A percentile compares a stretch with the other conserved stretches of the same genome.
phyloP scores from a whole-genome alignment of 2,113 vertebrate genomes.

The Chascanopsetta lugubris region DNA sequence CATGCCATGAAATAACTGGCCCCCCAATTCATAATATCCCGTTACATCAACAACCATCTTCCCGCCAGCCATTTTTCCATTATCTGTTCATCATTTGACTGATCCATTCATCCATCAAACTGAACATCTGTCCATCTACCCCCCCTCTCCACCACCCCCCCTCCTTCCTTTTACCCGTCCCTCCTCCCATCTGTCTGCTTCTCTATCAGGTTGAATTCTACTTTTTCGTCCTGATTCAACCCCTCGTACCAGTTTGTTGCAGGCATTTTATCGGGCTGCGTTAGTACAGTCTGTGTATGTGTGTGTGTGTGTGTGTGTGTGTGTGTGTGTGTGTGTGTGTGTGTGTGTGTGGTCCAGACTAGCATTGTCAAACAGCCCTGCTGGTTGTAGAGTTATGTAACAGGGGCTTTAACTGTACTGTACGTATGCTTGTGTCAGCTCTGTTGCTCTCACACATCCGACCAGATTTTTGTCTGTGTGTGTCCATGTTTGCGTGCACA shows the following conservation, averaged over 20 bases:
- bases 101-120: conserved; percentile 27
- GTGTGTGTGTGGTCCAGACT: conserved; percentile 19
- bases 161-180: conserved; percentile 8
- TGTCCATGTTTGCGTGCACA: conserved; percentile 1
- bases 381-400: conserved; percentile 67
- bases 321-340: too few species aligned
- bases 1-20: conserved; percentile 4
- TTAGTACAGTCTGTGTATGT: not conserved
- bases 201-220: conserved; percentile 1
- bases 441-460: conserved; percentile 21
- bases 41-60: conserved; percentile 3
- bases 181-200: conserved; percentile 41
- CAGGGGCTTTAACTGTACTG: conserved; percentile 49
- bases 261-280: conserved; percentile 21
- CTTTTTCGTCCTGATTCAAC: conserved; percentile 44
- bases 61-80: conserved; percentile 8
- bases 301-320: too few species aligned
- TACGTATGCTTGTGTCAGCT: conserved; percentile 49
- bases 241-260: conserved; percentile 31
- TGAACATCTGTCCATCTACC: conserved; percentile 24
- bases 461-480: conserved; percentile 11
- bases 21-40: not conserved
- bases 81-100: conserved; percentile 31
- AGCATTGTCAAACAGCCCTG: conserved; percentile 27
- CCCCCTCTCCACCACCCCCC: too few species aligned